Percentiles rank a stretch among this genome's conserved stretches.
Conservation (phyloP, 2,113 vertebrate species). For the Cynoglossus semilaevis region DNA sequence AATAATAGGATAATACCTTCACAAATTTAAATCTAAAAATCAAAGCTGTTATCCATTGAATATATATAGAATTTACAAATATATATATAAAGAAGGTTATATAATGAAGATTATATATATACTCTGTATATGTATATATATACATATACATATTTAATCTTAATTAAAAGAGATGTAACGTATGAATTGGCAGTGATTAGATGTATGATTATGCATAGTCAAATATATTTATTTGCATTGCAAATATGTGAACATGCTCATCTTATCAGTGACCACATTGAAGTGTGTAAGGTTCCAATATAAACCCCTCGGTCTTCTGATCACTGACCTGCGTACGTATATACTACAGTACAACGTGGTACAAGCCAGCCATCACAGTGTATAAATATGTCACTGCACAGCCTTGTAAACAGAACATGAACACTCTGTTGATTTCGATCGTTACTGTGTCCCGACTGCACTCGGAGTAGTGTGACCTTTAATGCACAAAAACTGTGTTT, state of each 20-base stretch:
- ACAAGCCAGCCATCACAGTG: slow-evolving; percentile 62
- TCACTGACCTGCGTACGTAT: slow-evolving; percentile 21
- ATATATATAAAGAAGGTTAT: slow-evolving; percentile 48
- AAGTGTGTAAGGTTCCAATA: slow-evolving; percentile 65
- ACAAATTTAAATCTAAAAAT: slow-evolving; percentile 77
- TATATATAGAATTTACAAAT: slow-evolving; percentile 68
- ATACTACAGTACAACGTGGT: slow-evolving; percentile 43
- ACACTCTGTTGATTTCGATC: slow-evolving; percentile 53
- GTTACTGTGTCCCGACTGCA: slow-evolving; percentile 59
- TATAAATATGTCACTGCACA: slow-evolving; percentile 58
- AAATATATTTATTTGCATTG: slow-evolving; percentile 80
- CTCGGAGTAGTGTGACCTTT: slow-evolving; percentile 61
- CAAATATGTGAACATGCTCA: slow-evolving; percentile 81
- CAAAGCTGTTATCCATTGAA: too few species aligned
- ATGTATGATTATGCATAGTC: slow-evolving; percentile 74
- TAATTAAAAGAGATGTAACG: slow-evolving; percentile 73
- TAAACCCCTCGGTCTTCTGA: not conserved
- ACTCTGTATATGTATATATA: not conserved
- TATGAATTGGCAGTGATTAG: slow-evolving; percentile 78
- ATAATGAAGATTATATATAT: slow-evolving; percentile 60
- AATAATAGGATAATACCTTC: slow-evolving; percentile 58
- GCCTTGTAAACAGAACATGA: slow-evolving; percentile 56
- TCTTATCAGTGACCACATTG: slow-evolving; percentile 75
- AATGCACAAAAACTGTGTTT: slow-evolving; percentile 55
- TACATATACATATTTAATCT: slow-evolving; percentile 21